phyloP scores from a whole-genome alignment of 2,113 vertebrate species.

The Glareola pratincola region DNA sequence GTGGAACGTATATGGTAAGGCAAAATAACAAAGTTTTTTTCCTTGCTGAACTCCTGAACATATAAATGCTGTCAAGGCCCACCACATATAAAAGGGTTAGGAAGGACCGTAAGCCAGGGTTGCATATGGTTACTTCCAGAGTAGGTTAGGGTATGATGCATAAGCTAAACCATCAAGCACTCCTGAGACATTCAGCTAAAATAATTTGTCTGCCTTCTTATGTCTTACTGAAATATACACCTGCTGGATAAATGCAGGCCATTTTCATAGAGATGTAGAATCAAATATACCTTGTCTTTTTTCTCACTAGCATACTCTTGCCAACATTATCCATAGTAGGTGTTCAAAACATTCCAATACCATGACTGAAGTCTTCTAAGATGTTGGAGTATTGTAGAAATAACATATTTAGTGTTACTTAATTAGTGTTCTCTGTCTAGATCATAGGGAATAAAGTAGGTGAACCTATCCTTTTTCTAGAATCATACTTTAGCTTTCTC shows the following conservation, averaged over 20 bases:
- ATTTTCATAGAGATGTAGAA: neutral
- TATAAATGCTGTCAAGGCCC: neutral
- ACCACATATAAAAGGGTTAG: neutral
- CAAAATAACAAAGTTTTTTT: neutral
- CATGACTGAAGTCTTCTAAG: neutral
- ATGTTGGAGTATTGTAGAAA: neutral
- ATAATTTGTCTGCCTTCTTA: neutral
- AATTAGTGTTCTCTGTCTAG: neutral
- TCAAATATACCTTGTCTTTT: neutral
- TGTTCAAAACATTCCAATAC: neutral
- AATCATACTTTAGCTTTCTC: neutral
- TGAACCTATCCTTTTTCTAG: neutral
- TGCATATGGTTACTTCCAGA: neutral
- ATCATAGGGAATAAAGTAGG: neutral
- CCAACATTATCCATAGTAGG: neutral
- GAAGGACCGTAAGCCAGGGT: neutral
- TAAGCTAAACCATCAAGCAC: neutral
- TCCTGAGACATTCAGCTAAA: neutral
- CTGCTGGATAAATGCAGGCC: neutral
- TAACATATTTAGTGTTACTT: neutral
- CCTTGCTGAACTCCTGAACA: neutral
- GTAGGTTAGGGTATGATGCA: neutral
- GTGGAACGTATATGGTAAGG: neutral
- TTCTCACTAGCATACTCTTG: neutral
- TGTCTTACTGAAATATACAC: neutral